These are phyloP conservation scores for Nebria ingens DNA, from an alignment of 1,140 invertebrate genomes.

Conservation along the genomic window DNA sequence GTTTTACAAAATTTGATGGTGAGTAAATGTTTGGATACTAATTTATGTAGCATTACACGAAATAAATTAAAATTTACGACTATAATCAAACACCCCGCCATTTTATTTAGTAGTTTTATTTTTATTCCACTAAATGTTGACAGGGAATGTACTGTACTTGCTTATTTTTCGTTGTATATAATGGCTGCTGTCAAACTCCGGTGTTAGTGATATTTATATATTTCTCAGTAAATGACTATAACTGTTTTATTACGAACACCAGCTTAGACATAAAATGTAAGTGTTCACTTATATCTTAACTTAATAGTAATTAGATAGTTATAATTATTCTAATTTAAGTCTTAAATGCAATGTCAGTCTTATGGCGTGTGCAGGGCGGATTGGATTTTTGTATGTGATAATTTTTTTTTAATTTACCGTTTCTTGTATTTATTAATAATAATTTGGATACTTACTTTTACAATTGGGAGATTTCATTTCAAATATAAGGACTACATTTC, in stretches of 20 bases:
- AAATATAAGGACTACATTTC: no score
- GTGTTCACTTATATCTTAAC: background rate
- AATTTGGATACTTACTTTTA: no score
- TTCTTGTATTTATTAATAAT: background rate
- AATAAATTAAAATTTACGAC: no score
- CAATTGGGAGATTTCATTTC: no score
- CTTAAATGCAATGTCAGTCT: background rate
- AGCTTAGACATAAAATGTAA: background rate
- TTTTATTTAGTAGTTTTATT: background rate
- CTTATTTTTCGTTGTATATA: slow-evolving; percentile 7
- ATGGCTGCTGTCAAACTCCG: slow-evolving; percentile 8
- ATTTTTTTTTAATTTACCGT: background rate
- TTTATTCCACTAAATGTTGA: background rate
- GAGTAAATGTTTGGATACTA: no score
- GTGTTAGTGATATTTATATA: slow-evolving; percentile 9
- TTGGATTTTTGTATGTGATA: background rate
- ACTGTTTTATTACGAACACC: background rate
- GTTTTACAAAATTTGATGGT: no score
- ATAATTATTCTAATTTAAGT: background rate
- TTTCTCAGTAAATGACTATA: background rate
- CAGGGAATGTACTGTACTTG: background rate
- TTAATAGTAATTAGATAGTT: background rate
- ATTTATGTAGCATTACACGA: no score
- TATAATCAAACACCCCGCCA: background rate
- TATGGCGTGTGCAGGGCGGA: slow-evolving; percentile 5